phyloP scores from a whole-genome alignment of 2,797 vertebrate species.

The Lutjanus argentimaculatus region DNA sequence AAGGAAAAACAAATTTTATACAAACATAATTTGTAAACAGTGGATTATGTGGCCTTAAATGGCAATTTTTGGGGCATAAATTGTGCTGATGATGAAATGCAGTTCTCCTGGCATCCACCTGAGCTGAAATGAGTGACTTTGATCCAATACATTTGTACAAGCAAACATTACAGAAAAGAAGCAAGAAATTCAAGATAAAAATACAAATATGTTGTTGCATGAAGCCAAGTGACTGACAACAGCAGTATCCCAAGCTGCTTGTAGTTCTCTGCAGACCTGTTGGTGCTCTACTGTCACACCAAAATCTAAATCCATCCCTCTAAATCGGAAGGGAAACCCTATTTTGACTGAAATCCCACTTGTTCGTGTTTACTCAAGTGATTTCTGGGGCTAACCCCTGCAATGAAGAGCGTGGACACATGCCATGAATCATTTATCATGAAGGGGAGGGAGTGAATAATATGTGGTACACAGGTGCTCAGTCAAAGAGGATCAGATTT shows the following conservation, averaged over 20 bases:
- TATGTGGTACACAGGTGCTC: conserved; percentile 77
- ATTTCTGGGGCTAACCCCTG: conserved; percentile 26
- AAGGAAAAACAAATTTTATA: too few relatives aligned
- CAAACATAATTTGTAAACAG: too few relatives aligned
- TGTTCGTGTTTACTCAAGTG: conserved; percentile 39
- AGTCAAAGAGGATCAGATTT: conserved; percentile 84
- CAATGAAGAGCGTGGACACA: conserved; percentile 52
- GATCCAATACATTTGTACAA: too few relatives aligned
- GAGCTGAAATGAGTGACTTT: too few relatives aligned
- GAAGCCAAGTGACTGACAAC: background rate
- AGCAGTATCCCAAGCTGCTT: conserved; percentile 9
- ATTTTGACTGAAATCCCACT: conserved; percentile 36
- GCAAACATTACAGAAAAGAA: background rate
- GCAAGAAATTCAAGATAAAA: background rate
- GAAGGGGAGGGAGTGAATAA: conserved; percentile 60
- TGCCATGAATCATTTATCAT: conserved; percentile 66
- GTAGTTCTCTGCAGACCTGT: background rate
- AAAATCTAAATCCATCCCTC: conserved; percentile 22
- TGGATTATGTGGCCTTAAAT: background rate
- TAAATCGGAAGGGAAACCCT: conserved; percentile 32
- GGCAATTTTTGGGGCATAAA: background rate
- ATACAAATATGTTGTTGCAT: background rate
- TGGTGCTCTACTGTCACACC: background rate
- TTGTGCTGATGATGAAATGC: background rate
- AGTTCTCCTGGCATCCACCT: background rate